phyloP scores from a whole-genome alignment of 2,888 invertebrate species.

The Anthrax anthrax region DNA sequence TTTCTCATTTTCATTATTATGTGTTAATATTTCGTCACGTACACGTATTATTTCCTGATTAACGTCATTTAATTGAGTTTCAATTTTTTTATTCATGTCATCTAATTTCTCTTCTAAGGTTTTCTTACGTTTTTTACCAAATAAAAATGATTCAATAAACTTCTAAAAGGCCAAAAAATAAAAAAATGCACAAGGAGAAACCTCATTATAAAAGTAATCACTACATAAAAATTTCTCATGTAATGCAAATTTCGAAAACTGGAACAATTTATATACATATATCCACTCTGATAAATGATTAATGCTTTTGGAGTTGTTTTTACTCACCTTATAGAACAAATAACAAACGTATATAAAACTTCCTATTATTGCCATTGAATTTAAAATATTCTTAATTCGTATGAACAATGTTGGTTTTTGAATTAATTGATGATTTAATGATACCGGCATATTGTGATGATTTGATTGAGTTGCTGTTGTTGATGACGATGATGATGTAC shows the following conservation, averaged over 20 bases:
- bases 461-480: not conserved
- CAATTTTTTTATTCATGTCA: constrained; percentile 52
- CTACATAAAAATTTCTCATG: not conserved
- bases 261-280: too few relatives aligned
- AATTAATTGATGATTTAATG: constrained; percentile 13
- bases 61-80: constrained; percentile 42
- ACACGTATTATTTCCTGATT: constrained; percentile 50
- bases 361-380: constrained; percentile 59
- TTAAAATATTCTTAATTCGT: constrained; percentile 51
- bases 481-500: constrained; percentile 9
- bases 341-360: constrained; percentile 65
- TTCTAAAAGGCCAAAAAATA: constrained; percentile 34
- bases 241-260: not conserved
- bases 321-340: constrained; percentile 63
- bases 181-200: too few relatives aligned
- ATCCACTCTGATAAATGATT: too few relatives aligned
- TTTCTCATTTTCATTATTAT: constrained; percentile 30
- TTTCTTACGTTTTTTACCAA: constrained; percentile 51
- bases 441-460: constrained; percentile 4
- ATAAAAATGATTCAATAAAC: constrained; percentile 50
- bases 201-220: not conserved
- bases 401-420: constrained; percentile 32
- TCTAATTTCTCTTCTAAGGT: constrained; percentile 50
- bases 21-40: constrained; percentile 49
- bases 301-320: too few relatives aligned